phyloP scores from a whole-genome alignment of 1,140 invertebrate species.

The Drosophila kikkawai region DNA sequence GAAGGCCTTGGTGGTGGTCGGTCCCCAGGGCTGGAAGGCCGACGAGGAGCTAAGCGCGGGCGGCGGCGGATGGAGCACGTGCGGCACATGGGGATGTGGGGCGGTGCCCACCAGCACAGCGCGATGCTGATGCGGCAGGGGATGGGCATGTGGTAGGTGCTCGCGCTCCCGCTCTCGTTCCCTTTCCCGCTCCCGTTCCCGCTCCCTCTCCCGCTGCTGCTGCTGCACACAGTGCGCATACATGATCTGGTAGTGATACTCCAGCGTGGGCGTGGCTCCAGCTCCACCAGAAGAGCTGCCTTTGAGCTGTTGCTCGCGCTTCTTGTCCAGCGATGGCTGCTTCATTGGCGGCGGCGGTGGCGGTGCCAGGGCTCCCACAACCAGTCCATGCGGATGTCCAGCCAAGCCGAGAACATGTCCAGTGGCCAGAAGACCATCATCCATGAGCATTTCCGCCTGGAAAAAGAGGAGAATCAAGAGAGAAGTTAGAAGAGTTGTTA shows the following conservation, averaged over 20 bases:
- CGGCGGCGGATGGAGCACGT: slow-evolving; percentile 44
- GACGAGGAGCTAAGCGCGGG: slow-evolving; percentile 63
- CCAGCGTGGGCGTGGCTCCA: slow-evolving; percentile 31
- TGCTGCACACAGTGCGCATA: slow-evolving; percentile 80
- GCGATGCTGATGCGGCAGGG: slow-evolving; percentile 35
- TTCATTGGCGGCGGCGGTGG: slow-evolving; percentile 70
- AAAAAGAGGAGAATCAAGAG: slow-evolving; percentile 6
- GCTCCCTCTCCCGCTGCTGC: slow-evolving; percentile 54
- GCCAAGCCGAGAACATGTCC: slow-evolving; percentile 36
- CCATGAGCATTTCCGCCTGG: slow-evolving; percentile 73
- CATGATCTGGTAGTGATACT: slow-evolving; percentile 74
- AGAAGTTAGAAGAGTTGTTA: slow-evolving; percentile 10
- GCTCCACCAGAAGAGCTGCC: slow-evolving; percentile 11
- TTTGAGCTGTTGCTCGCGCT: slow-evolving; percentile 39
- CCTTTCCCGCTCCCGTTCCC: slow-evolving; percentile 46
- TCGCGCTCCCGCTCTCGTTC: slow-evolving; percentile 53
- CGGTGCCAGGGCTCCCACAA: slow-evolving; percentile 51
- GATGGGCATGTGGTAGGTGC: slow-evolving; percentile 31
- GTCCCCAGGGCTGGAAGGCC: slow-evolving; percentile 86
- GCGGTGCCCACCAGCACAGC: slow-evolving; percentile 65
- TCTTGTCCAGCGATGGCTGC: slow-evolving; percentile 85
- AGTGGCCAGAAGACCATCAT: slow-evolving; percentile 43
- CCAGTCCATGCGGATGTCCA: slow-evolving; percentile 43
- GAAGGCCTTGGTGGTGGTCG: slow-evolving; percentile 57
- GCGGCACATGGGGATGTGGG: slow-evolving; percentile 46